Evolutionary conservation across 1,140 invertebrate species (phyloP), one percentile per base, ranked within the genome.

Genomic region (Drosophila grimshawi): DNA sequence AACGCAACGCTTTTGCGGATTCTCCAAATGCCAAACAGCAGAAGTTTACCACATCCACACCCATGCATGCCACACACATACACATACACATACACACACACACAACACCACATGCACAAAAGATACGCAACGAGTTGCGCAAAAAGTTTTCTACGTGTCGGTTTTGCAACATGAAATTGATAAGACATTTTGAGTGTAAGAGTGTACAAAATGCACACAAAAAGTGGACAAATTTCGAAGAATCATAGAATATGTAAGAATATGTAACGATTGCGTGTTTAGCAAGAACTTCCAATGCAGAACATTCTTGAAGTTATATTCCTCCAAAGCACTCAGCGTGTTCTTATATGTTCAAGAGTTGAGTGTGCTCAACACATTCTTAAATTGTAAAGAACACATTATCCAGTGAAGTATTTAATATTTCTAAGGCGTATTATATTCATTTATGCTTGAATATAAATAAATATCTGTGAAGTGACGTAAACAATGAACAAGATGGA

Each of bases 1-100:
- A 81, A 70, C 81, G 74, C 78, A 86, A 86, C 75, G 81, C 81
- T 86, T 83, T 78, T 86, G 78, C 81, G 81, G 81, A 81, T 86
- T 86, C 81, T 72, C 45, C 71, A 78, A 86, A 86, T 81, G 78
- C 75, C 68, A 77, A 88, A 86, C 62, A 73, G 52, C 59, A 74
- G 41, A 82, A 86, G 48, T 88, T 86, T 86, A 51, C 55, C 39
- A 49, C 65, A 19, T 19, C n/a, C 30, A 2, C 39, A 11, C 48
- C 2, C 39, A 19, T 37, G 19, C 19, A 19, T 3, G 30, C 27
- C 29, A 37, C 32, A 61, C 33, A 33, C 29, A 19, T 3, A 27
- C 27, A 32, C 11, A 64, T 60, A 64, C 19, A 66, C 56, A 60
- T 39, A 55, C 45, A 55, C 45, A 48, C 10, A 29, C 35, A 60